phyloP scores from a whole-genome alignment of 1,140 invertebrate species.

The Magallana gigas region DNA sequence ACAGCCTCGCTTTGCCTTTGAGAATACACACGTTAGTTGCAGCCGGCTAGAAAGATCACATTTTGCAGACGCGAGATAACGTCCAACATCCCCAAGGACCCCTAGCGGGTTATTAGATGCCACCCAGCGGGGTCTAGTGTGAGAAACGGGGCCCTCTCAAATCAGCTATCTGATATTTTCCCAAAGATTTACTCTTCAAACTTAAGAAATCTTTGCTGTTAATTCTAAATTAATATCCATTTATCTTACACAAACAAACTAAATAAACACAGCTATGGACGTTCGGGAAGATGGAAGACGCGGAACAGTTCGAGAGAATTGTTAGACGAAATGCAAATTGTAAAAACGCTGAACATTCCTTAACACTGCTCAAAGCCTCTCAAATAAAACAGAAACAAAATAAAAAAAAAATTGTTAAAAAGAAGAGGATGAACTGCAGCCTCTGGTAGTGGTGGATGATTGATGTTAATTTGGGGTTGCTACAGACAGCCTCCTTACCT shows the following conservation, averaged over 20 bases:
- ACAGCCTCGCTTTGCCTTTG: too few species aligned
- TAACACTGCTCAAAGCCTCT: background rate
- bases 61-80: background rate
- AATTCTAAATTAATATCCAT: background rate
- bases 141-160: background rate
- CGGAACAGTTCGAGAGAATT: background rate
- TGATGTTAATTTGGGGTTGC: too few species aligned
- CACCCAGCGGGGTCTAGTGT: conserved; percentile 1
- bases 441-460: background rate
- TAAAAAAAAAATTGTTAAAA: background rate
- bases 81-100: background rate
- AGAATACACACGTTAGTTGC: background rate
- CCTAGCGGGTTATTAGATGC: background rate
- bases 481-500: background rate
- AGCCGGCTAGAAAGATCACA: background rate
- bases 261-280: background rate
- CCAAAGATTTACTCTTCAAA: background rate
- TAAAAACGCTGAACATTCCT: background rate
- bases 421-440: background rate
- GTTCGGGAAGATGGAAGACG: background rate
- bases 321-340: background rate
- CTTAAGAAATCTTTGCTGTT: background rate
- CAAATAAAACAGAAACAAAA: background rate
- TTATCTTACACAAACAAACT: background rate
- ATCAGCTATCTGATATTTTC: background rate